Conservation (phyloP, 2,888 invertebrate genomes). For the Brachylomia viminalis region DNA sequence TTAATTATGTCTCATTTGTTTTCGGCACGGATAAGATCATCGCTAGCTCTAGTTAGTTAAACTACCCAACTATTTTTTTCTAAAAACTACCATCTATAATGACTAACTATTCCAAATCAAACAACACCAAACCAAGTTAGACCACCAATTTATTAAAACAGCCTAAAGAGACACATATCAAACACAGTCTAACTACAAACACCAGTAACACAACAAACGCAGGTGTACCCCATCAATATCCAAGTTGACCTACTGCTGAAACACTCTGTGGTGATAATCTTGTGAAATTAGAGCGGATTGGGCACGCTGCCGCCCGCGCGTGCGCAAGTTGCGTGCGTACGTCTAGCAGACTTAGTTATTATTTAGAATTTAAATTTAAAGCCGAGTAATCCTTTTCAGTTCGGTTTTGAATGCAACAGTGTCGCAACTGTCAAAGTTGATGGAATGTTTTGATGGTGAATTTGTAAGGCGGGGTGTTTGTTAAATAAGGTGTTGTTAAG, state of each 20-base stretch:
- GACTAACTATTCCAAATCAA: neutral
- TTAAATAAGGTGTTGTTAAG: neutral
- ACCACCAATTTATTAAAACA: neutral
- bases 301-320: conserved; percentile 76
- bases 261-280: conserved; percentile 65
- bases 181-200: conserved; percentile 3
- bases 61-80: no score
- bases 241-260: conserved; percentile 64
- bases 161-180: neutral
- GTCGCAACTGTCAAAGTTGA: conserved; percentile 61
- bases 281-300: conserved; percentile 88
- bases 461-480: conserved; percentile 9
- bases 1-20: neutral
- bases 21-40: no score
- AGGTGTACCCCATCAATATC: conserved; percentile 55
- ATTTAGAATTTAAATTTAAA: conserved; percentile 70
- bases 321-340: conserved; percentile 69
- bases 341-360: conserved; percentile 62
- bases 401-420: conserved; percentile 57
- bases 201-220: conserved; percentile 25
- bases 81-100: neutral
- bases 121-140: neutral
- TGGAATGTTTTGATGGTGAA: conserved; percentile 28
- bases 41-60: neutral
- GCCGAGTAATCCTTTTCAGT: conserved; percentile 65